phyloP scores from a whole-genome alignment of 1,140 invertebrate species.

The Bemisia tabaci region DNA sequence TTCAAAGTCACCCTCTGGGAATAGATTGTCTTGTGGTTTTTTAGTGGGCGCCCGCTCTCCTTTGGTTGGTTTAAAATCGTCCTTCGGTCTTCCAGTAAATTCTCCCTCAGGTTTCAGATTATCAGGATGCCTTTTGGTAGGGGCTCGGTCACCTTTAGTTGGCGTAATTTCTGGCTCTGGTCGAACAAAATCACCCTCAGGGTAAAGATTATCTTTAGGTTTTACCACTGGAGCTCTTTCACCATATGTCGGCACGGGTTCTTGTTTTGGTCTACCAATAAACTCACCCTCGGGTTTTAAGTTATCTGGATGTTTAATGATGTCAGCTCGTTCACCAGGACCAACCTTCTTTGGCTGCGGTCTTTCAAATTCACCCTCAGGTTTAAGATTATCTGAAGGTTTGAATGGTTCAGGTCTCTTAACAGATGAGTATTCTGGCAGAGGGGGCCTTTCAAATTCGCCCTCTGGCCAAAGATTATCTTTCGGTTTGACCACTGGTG shows the following conservation, averaged over 20 bases:
- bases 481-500: conserved; percentile 28
- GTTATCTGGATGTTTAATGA: conserved; percentile 47
- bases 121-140: conserved; percentile 25
- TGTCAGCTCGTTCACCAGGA: conserved; percentile 41
- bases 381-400: conserved; percentile 48
- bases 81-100: conserved; percentile 29
- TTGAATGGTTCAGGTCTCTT: conserved; percentile 37
- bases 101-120: conserved; percentile 31
- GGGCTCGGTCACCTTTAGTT: conserved; percentile 27
- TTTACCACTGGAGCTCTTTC: conserved; percentile 20
- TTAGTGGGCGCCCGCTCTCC: conserved; percentile 28
- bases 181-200: conserved; percentile 35
- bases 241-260: conserved; percentile 27
- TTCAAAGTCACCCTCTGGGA: conserved; percentile 36
- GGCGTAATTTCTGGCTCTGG: conserved; percentile 28
- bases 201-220: conserved; percentile 40
- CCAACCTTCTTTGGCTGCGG: conserved; percentile 26
- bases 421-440: conserved; percentile 31
- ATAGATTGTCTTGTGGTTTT: conserved; percentile 30
- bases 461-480: conserved; percentile 30
- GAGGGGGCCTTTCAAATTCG: conserved; percentile 36
- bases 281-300: conserved; percentile 52
- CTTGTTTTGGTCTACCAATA: conserved; percentile 23
- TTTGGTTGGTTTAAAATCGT: conserved; percentile 18
- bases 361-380: conserved; percentile 41